Base-by-base conservation (phyloP, 2,888 invertebrate genomes). In the Nemurella pictetii region DNA sequence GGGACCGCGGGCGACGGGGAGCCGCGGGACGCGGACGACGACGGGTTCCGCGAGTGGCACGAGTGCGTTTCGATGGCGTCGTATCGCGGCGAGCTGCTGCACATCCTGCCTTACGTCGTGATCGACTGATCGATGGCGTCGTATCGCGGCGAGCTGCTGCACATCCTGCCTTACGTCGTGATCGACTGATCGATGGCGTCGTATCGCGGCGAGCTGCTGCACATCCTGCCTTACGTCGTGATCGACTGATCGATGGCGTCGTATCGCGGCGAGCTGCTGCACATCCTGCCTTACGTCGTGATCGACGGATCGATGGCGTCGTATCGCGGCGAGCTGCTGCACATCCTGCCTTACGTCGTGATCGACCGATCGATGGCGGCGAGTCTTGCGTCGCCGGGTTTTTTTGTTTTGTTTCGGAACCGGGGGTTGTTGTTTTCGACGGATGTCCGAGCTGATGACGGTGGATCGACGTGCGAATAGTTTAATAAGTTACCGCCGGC, bases 91-190 rank as follows among this genome's bases (percentile, higher is more conserved):
- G 95, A 96, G 90, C 92, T 93, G 89, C 94, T 98, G 90, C 94
- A 96, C 91, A 96, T 98, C 93, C 94, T 98, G 94, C 98, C 98
- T 92, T 99, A 99, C 92, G 97, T 98, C 92, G 95, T 98, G 91
- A 96, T 98, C 92, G 98, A 98, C 94, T 98, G 78, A 30, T 94
- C 95, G 88, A 92, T 93, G 89, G 92, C 93, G 89, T 94, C 96
- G 86, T 94, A 93, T 89, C 94, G 96, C 89, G 95, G 95, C 89
- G 95, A 96, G 90, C 92, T 93, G 89, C 94, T 98, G 90, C 94
- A 96, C 91, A 96, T 98, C 93, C 94, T 98, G 94, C 98, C 98
- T 92, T 99, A 99, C 92, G 97, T 98, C 92, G 95, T 98, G 91
- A 96, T 98, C 92, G 98, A 98, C 94, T 98, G n/a, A 25, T 12